Base-by-base conservation (phyloP, 2,888 invertebrate species). In the Maniola hyperantus region DNA sequence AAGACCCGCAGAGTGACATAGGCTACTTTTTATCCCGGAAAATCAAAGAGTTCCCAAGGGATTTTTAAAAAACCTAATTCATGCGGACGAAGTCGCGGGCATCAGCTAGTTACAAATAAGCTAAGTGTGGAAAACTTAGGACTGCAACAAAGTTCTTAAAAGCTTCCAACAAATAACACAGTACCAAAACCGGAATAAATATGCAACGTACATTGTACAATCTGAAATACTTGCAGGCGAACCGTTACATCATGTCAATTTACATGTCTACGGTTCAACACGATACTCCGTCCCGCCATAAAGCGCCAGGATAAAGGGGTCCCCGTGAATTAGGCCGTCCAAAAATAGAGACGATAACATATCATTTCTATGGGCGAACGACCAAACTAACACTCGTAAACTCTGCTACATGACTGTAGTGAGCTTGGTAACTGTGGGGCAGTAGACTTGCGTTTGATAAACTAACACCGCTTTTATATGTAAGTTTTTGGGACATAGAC, bases 311-410 rank as follows among this genome's bases (percentile, higher is more conserved):
- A 54, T 65, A 82, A 83, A 80, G 79, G 74, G 66, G 71, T 70
- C 73, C 75, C 71, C 76, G 75, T 74, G 78, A 79, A 78, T 73
- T 77, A 72, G 71, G 71, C 70, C 74, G 73, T 72, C 76, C 77
- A 80, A 81, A 82, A 81, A 77, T 76, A 73, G 72, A 72, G 70
- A 71, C 79, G 87, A 88, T 88, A 85, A 84, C 85, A 80, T 84
- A 84, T 86, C 88, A 84, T 83, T 75, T 80, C 77, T 82, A 80
- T 80, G 81, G 75, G 75, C 80, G 74, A 83, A 86, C 82, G 78
- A 76, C 79, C 79, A 77, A 83, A 85, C 88, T 85, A 83, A 83
- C 85, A 84, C 82, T 87, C 88, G 82, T 88, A 89, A 89, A 89
- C 74, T 84, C 65, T 75, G 77, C 77, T 80, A 82, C 82, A 82